phyloP scores from a whole-genome alignment of 2,888 invertebrate species.

The Oscheius myriophilus region DNA sequence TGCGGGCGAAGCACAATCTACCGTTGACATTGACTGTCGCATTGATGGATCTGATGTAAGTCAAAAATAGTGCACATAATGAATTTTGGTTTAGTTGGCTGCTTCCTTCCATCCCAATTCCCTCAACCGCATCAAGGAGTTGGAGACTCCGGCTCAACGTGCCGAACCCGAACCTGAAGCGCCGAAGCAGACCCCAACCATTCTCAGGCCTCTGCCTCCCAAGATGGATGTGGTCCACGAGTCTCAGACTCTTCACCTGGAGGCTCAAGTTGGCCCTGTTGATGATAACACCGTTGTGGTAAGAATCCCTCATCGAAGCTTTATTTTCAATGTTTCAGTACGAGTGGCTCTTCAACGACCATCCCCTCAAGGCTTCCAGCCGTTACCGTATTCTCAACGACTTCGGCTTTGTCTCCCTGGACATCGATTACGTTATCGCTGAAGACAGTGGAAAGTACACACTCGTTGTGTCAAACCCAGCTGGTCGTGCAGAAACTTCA shows the following conservation, averaged over 20 bases:
- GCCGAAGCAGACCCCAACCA: constrained; percentile 85
- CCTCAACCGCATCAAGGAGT: constrained; percentile 87
- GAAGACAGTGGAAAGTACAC: constrained; percentile 86
- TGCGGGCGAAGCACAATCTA: constrained; percentile 91
- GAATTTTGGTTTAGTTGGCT: constrained; percentile 79
- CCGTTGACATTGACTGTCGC: constrained; percentile 76
- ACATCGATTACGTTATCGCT: constrained; percentile 93
- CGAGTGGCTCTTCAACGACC: constrained; percentile 97
- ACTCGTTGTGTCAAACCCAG: constrained; percentile 58
- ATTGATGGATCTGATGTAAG: constrained; percentile 55
- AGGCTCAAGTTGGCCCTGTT: constrained; percentile 79
- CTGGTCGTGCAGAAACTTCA: constrained; percentile 85
- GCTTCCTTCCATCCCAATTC: constrained; percentile 92
- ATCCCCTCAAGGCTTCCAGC: constrained; percentile 80
- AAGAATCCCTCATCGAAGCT: no score
- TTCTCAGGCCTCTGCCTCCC: constrained; percentile 82
- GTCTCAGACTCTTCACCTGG: constrained; percentile 87
- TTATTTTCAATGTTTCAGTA: no score
- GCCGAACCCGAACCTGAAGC: constrained; percentile 79
- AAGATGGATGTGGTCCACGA: constrained; percentile 85
- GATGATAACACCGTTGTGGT: constrained; percentile 59
- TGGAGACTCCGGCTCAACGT: constrained; percentile 79
- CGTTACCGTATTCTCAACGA: constrained; percentile 95
- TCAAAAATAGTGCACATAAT: no score
- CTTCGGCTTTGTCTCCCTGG: constrained; percentile 95